Conservation (phyloP, 2,797 vertebrate species). For the Iguana delicatissima region DNA sequence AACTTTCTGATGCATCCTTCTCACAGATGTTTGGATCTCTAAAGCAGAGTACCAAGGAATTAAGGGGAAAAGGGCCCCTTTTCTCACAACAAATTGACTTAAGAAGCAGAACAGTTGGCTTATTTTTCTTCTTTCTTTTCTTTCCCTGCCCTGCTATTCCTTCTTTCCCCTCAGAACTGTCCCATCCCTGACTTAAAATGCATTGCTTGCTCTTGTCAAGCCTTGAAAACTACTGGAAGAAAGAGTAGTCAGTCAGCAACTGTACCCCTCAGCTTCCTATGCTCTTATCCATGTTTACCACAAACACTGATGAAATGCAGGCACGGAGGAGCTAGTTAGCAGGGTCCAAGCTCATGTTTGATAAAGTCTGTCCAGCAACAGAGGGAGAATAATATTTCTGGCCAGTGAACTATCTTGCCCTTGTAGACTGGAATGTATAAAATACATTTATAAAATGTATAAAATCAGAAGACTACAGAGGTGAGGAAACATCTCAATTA, state of each 20-base stretch:
- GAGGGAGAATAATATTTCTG: accelerated
- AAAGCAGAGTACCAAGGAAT: conserved; percentile 27
- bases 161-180: conserved; percentile 27
- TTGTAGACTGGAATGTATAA: background rate
- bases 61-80: background rate
- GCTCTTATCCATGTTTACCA: background rate
- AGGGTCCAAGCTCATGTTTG: background rate
- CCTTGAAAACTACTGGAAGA: background rate
- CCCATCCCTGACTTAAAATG: background rate
- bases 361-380: background rate
- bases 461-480: conserved; percentile 3
- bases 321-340: background rate
- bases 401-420: background rate
- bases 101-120: background rate
- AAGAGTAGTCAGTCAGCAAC: conserved; percentile 8
- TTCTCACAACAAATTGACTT: background rate
- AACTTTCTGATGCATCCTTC: background rate
- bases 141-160: background rate
- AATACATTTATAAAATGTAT: too few species aligned
- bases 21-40: background rate
- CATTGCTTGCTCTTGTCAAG: background rate
- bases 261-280: background rate
- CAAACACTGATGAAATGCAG: background rate
- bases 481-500: conserved; percentile 19
- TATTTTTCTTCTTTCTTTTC: conserved; percentile 23